Evolutionary conservation across 2,888 invertebrate species (phyloP), one percentile per base, ranked within the genome.

Genomic region (Polydesmus complanatus): DNA sequence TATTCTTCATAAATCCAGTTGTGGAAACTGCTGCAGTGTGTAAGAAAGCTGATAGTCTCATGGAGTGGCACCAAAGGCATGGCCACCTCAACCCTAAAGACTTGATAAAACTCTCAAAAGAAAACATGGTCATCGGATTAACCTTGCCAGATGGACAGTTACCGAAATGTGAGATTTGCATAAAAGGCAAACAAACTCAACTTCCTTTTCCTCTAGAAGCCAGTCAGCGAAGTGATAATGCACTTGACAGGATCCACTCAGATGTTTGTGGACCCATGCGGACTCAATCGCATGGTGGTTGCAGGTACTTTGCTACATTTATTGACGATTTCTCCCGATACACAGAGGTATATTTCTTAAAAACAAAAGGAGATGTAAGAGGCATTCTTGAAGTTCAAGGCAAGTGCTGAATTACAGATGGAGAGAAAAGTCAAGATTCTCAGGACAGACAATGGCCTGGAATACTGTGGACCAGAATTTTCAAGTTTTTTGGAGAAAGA

Each of bases 91-190:
- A 25, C 1, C 8, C 37, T 8, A 21, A 19, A 1, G 25, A 23
- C 23, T 25, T 19, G 3, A 54, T 54, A 27, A n/a, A 11, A 0
- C 2, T 19, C 26, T 23, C 54, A n/a, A 14, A 25, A n/a, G 8
- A 3, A 1, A 27, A 27, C 1, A 1, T 1, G 19, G 54, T 25
- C 3, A 1, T 54, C 3, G 14, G 26, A 5, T 22, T 14, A 1
- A 3, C 18, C 0, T 3, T 2, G 2, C 2, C 5, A n/a, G n/a
- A n/a, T n/a, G n/a, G n/a, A n/a, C n/a, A n/a, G n/a, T 23, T 63
- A 27, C 37, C 55, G 56, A 47, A 37, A 54, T 27, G 62, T 37
- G 19, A 18, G 14, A 55, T 26, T 55, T 55, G 55, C 27, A 19
- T 55, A 11, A 25, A 18, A 19, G 55, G 55, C 8, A 55, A 55